Evolutionary conservation across 2,888 invertebrate species (phyloP), one percentile per base, ranked within the genome.

Genomic region (Papilio demoleus): DNA sequence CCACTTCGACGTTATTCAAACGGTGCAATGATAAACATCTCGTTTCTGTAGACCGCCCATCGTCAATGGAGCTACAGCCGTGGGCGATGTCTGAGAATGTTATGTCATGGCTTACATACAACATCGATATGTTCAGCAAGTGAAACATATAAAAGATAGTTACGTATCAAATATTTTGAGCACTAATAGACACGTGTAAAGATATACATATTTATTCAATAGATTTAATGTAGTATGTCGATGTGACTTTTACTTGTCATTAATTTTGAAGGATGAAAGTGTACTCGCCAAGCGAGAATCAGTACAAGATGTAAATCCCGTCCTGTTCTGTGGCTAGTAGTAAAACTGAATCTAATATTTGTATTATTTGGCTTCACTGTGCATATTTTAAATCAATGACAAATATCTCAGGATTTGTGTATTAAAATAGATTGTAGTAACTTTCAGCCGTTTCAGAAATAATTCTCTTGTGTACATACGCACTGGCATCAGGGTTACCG

Each of bases 91-190:
- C 27, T 45, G 19, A 63, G 17, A 12, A 42, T 36, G 22, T 68
- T 68, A 59, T 59, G 64, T 68, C 63, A 68, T 12, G 47, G 17
- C 60, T 60, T 60, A 60, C 50, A 59, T 50, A 69, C 68, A 61
- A 53, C 42, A 53, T 64, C 22, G 59, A 63, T 68, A 31, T 50
- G 47, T 68, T 68, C 65, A 60, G 50, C 60, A 69, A 69, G 53
- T n/a, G 17, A n/a, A 12, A 27, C 17, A 65, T 50, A 58, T 60
- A 12, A 60, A 12, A 60, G 53, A 68, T 65, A 59, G 59, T 22
- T 47, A 56, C 53, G 31, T 31, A 31, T 56, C 50, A 60, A 59
- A 68, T 53, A 68, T 56, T 65, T 65, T 58, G 12, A 19, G 22
- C 22, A 11, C 12, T 22, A 47, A 47, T 3, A 45, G 6, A 45